These are phyloP conservation scores for Mythimna impura DNA, from an alignment of 2,888 invertebrate genomes.

Conservation along the genomic window DNA sequence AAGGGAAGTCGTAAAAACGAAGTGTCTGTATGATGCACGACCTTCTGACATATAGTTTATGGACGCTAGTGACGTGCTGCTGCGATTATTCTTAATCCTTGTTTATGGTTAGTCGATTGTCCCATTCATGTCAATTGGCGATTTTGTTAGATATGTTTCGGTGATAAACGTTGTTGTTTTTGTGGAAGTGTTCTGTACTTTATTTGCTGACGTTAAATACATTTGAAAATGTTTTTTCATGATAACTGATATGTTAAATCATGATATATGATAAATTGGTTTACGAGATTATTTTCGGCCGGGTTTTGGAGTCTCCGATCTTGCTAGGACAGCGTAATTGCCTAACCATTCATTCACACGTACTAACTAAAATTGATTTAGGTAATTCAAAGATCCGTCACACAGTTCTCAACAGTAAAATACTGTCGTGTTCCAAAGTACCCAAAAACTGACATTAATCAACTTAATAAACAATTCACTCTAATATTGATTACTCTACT, in stretches of 20 bases:
- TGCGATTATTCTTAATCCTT: constrained; percentile 78
- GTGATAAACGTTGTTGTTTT: constrained; percentile 34
- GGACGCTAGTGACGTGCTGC: constrained; percentile 68
- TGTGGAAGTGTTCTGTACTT: neutral
- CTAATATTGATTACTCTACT: constrained; percentile 4
- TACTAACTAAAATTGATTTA: no score
- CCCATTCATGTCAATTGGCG: constrained; percentile 66
- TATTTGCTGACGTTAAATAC: neutral
- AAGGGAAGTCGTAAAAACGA: constrained; percentile 81
- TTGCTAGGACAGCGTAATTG: no score
- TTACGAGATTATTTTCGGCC: no score
- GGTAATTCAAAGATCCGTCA: no score
- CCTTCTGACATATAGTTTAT: constrained; percentile 75
- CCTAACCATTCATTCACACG: no score
- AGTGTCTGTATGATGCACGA: constrained; percentile 78
- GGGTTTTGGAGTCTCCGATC: no score
- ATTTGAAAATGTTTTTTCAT: neutral
- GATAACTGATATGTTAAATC: no score
- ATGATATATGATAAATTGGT: no score
- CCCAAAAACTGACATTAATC: neutral
- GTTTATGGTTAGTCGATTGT: constrained; percentile 76
- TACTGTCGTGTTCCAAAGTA: neutral
- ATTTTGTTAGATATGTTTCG: constrained; percentile 58
- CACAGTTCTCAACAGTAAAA: neutral
- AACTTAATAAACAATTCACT: neutral